Conservation (phyloP, 2,888 invertebrate species). For the Amiota communis region DNA sequence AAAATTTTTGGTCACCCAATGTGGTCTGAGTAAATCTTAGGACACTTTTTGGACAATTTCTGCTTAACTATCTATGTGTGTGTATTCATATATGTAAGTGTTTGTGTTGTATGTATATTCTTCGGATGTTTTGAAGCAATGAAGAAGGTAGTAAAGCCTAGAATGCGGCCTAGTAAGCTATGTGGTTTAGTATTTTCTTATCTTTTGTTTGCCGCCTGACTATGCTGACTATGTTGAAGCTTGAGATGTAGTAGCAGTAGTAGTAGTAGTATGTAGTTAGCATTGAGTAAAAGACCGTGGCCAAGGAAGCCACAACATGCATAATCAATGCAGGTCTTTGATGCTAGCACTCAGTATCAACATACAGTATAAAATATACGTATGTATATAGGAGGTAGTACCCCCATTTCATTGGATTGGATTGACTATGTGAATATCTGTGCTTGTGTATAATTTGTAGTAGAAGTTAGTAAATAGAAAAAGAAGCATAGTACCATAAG, state of each 20-base stretch:
- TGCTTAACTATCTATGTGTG: constrained; percentile 11
- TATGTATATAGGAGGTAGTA: too few relatives aligned
- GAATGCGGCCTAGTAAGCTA: too few relatives aligned
- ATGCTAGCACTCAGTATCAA: background rate
- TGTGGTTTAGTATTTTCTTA: constrained; percentile 15
- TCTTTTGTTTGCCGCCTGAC: constrained; percentile 15
- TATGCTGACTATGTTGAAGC: background rate
- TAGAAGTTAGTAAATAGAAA: too few relatives aligned
- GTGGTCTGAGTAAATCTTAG: constrained; percentile 58
- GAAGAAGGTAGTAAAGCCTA: too few relatives aligned
- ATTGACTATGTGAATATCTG: background rate
- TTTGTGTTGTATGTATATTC: background rate
- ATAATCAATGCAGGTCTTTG: constrained; percentile 20
- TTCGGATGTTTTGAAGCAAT: too few relatives aligned
- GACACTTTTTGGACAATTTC: constrained; percentile 39
- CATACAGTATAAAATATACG: too few relatives aligned
- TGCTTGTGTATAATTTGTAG: background rate
- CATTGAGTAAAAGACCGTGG: background rate
- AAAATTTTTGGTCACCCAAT: constrained; percentile 27
- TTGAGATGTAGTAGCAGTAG: background rate
- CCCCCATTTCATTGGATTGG: background rate
- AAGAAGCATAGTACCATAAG: too few relatives aligned
- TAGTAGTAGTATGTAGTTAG: too few relatives aligned
- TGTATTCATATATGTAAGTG: background rate
- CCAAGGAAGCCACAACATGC: constrained; percentile 5